Base-by-base conservation (phyloP, 1,140 invertebrate genomes). In the Drosophila ohnishii region DNA sequence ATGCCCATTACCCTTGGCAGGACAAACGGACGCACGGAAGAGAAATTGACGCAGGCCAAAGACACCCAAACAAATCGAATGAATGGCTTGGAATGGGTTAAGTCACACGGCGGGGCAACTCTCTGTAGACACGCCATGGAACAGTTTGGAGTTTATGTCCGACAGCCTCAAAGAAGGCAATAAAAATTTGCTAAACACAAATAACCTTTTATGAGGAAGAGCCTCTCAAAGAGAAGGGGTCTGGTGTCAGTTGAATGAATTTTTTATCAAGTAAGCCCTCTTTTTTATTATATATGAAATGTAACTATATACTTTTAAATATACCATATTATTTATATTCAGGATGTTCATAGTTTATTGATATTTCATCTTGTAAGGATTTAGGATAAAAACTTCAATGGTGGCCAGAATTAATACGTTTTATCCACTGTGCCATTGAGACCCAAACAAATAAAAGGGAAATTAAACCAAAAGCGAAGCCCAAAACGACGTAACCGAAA, bases 1-100 rank as follows among this genome's bases (percentile, higher is more conserved):
- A 77, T 55, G 48, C 35, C 67, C 47, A 65, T 84, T 80, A 80
- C 50, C 69, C 76, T 77, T 56, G 71, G 40, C 51, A 75, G 53
- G 72, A 64, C 32, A 35, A 35, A 53, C 51, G 60, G 55, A 42
- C 32, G 28, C 16, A 39, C 37, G 34, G 32, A 47, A 59, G 53
- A 42, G 55, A 59, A 75, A 44, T 37, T 64, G 51, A 53, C 53
- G 70, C 25, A 42, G 39, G 45, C 42, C 28, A 50, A 39, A 64
- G 59, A 71, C 47, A 60, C 25, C 42, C 67, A 63, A 73, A 65
- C 60, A 51, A 65, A 65, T 53, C 61, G 67, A 71, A 37, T 53
- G 13, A 14, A 70, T 40, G 28, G 42, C 19, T 22, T 70, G 50
- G 35, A 44, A 47, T 44, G 63, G 50, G 64, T 67, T 51, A 51